Conservation (phyloP, 2,888 invertebrate species). For the Spialia ferax region DNA sequence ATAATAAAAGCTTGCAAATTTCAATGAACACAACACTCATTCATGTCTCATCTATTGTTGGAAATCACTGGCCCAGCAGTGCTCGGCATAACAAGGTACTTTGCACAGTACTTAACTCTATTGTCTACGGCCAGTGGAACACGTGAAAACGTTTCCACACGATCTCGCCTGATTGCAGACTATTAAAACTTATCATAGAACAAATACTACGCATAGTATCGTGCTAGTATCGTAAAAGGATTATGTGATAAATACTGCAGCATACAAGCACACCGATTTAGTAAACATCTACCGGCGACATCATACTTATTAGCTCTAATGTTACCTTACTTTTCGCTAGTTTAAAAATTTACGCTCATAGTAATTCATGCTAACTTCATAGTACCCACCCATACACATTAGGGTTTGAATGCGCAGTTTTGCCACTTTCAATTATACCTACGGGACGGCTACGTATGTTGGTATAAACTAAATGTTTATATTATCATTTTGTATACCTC, state of each 20-base stretch:
- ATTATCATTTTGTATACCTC: too few relatives aligned
- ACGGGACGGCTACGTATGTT: too few relatives aligned
- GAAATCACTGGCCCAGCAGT: conserved; percentile 23
- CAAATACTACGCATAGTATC: conserved; percentile 22
- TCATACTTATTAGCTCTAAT: neutral
- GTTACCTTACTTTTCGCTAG: too few relatives aligned
- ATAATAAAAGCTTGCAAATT: conserved; percentile 15
- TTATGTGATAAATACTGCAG: neutral
- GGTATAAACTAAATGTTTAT: too few relatives aligned
- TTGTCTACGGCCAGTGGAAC: conserved; percentile 31
- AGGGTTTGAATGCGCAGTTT: too few relatives aligned
- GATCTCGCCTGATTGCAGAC: conserved; percentile 18
- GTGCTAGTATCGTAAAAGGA: conserved; percentile 22
- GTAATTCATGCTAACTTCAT: too few relatives aligned
- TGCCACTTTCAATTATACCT: too few relatives aligned
- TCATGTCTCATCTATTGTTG: conserved; percentile 18
- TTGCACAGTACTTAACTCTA: conserved; percentile 22
- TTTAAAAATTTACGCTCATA: too few relatives aligned
- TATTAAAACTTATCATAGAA: conserved; percentile 27
- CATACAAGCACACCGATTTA: neutral
- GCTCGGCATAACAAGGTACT: conserved; percentile 25
- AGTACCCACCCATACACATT: too few relatives aligned
- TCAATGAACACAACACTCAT: conserved; percentile 14
- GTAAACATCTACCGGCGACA: neutral
- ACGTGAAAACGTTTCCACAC: conserved; percentile 29